Conservation (phyloP, 2,888 invertebrate genomes). For the Synanthedon andrenaeformis region DNA sequence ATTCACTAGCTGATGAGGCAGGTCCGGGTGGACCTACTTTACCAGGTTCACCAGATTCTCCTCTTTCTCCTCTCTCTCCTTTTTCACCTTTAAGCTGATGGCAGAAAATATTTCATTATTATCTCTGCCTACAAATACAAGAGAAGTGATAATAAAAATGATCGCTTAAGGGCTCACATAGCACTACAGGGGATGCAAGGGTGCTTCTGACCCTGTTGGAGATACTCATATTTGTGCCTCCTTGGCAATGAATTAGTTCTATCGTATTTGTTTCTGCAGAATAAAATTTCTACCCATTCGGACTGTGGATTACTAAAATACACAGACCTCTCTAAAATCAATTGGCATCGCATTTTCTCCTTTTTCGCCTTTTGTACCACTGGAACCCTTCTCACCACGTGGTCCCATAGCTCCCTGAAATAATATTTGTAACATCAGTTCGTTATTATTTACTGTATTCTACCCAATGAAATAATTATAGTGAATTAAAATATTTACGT, state of each 20-base stretch:
- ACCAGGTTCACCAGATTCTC: constrained; percentile 27
- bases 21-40: constrained; percentile 20
- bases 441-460: no score
- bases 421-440: background rate
- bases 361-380: constrained; percentile 20
- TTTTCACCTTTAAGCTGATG: constrained; percentile 42
- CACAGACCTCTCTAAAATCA: constrained; percentile 28
- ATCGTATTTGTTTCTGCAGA: no score
- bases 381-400: constrained; percentile 34
- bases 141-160: background rate
- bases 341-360: constrained; percentile 38
- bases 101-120: background rate
- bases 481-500: no score
- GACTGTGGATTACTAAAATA: background rate
- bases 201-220: no score
- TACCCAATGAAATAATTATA: background rate
- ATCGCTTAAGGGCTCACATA: background rate
- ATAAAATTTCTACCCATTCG: no score
- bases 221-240: no score
- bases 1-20: constrained; percentile 5
- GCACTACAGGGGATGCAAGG: no score
- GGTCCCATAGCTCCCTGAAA: constrained; percentile 55
- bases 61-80: constrained; percentile 34
- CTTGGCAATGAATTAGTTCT: no score
- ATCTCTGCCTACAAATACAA: no score